phyloP scores from a whole-genome alignment of 2,888 invertebrate genomes.

The Panorpa germanica region DNA sequence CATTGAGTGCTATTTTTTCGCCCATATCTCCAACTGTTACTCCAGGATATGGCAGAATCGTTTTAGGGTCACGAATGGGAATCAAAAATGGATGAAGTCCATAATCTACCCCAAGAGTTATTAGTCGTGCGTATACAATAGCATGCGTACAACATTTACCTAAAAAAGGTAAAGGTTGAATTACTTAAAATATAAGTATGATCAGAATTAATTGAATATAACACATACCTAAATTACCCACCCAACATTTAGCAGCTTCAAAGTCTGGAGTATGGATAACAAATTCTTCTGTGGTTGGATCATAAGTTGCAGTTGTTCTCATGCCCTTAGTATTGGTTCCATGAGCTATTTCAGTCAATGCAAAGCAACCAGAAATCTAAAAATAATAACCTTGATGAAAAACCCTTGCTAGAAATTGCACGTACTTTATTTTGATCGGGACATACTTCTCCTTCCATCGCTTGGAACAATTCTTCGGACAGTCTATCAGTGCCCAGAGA shows the following conservation, averaged over 20 bases:
- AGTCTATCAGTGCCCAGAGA: constrained; percentile 46
- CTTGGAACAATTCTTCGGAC: too few relatives aligned
- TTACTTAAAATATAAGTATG: background rate
- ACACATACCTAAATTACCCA: constrained; percentile 44
- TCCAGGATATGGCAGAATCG: constrained; percentile 52
- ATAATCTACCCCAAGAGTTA: constrained; percentile 49
- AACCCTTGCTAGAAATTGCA: too few relatives aligned
- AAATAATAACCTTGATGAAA: too few relatives aligned
- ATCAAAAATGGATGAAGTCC: constrained; percentile 83
- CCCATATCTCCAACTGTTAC: constrained; percentile 84
- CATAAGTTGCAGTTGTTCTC: constrained; percentile 69
- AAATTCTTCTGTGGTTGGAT: constrained; percentile 48
- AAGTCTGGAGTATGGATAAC: constrained; percentile 56
- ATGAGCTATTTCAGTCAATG: constrained; percentile 77
- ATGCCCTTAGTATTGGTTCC: constrained; percentile 81
- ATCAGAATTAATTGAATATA: background rate
- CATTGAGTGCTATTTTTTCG: constrained; percentile 79
- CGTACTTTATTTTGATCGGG: too few relatives aligned
- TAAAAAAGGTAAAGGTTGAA: constrained; percentile 20
- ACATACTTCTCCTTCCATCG: constrained; percentile 31
- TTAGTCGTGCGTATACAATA: constrained; percentile 76
- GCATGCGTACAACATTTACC: constrained; percentile 74
- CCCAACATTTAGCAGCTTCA: constrained; percentile 73
- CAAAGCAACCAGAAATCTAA: constrained; percentile 59
- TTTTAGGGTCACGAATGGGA: constrained; percentile 58